These are phyloP conservation scores for Sylvilagus bachmani DNA, from an alignment of 2,113 vertebrate species.

Conservation along the genomic window DNA sequence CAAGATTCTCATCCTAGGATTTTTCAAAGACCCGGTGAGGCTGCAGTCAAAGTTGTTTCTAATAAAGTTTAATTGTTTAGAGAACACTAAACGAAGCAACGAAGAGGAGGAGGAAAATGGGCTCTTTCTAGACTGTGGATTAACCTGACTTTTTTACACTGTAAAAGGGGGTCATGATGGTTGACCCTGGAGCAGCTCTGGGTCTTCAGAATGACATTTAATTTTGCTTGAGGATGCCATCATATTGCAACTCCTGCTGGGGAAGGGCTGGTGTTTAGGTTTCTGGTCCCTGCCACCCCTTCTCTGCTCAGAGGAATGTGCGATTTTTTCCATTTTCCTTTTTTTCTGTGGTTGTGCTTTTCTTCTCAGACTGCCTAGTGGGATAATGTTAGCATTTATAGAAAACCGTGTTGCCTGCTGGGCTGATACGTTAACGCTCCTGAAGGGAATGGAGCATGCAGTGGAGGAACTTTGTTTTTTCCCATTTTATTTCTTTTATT, in stretches of 20 bases:
- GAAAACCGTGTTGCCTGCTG: slow-evolving; percentile 20
- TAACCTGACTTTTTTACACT: slow-evolving; percentile 59
- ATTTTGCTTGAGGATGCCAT: neutral
- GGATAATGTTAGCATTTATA: slow-evolving; percentile 72
- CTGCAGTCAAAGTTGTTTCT: neutral
- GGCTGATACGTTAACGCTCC: slow-evolving; percentile 31
- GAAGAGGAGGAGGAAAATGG: neutral
- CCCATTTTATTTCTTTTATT: neutral
- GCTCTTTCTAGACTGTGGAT: neutral
- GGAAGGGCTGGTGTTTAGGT: neutral
- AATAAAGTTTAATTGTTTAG: slow-evolving; percentile 36
- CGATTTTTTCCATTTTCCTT: neutral
- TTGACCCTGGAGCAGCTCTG: neutral
- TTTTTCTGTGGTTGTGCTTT: slow-evolving; percentile 37
- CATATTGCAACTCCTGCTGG: neutral
- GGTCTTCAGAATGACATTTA: slow-evolving; percentile 44
- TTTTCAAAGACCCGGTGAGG: slow-evolving; percentile 37
- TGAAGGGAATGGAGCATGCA: slow-evolving; percentile 10
- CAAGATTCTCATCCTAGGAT: neutral
- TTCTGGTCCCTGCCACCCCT: neutral
- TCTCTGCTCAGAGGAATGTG: neutral
- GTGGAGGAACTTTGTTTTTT: neutral
- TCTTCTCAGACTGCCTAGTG: slow-evolving; percentile 31
- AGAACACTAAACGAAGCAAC: neutral
- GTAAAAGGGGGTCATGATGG: neutral